Evolutionary conservation across 2,888 invertebrate genomes (phyloP), one percentile per base, ranked within the genome.

Genomic region (Metallyticus violacea): DNA sequence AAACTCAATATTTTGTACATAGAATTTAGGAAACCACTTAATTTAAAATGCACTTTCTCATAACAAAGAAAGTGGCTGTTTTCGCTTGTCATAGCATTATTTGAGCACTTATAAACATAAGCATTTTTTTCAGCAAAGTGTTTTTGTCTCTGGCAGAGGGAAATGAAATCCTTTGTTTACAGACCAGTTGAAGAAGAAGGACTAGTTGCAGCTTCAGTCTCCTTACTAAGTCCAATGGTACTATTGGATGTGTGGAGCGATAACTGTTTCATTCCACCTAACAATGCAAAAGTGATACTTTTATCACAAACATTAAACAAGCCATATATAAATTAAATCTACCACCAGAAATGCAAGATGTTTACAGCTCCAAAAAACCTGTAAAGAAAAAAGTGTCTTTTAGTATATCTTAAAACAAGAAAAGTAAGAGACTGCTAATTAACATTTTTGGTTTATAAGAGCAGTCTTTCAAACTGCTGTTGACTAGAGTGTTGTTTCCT

Each of bases 161-260:
- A 62, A 62, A 62, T 15, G 40, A 62, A 15, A 62, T 62, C 40
- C 40, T 62, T 62, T 62, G 40, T 62, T 62, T 85, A 85, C 85
- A 85, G 85, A 85, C 85, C 85, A 30, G 79, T 85, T 25, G 40
- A 79, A 26, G 79, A 77, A 7, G 85, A 79, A 26, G 85, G 79
- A 62, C 85, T 62, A 62, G 26, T 85, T 40, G 30, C 79, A 62
- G 79, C 40, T 27, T 85, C 85, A 62, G 26, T 79, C 29, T 40
- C 85, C 79, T 85, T 40, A 85, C 77, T 85, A 79, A 85, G 62
- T 22, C 79, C 85, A 79, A 85, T 87, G 85, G 87, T 85, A 76
- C 87, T 87, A 87, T 85, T 87, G 40, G 87, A 87, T 22, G 87
- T 87, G 85, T 81, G 77, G 76, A 87, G 79, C 7, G 85, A 15